A percentile compares a stretch with the other conserved stretches of the same genome.
Evolutionary conservation across 2,113 vertebrate species (phyloP).

Genomic region (Pangasianodon gigas): DNA sequence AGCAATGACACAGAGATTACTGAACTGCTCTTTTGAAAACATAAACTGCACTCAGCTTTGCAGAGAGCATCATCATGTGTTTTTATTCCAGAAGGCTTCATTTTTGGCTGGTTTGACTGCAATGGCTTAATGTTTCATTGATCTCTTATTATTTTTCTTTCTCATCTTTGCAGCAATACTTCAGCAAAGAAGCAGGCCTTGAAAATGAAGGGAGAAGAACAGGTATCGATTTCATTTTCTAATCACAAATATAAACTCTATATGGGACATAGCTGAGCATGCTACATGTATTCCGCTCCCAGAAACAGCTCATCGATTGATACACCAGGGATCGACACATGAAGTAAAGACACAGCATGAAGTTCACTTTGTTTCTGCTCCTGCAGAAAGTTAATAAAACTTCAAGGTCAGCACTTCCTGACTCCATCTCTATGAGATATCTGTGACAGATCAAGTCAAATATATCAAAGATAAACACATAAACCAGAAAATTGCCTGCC

Average conservation of each 20-base stretch:
- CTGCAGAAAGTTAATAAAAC: neutral
- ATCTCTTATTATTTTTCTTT: neutral
- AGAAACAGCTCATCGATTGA: neutral
- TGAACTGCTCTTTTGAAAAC: conserved; percentile 24
- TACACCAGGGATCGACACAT: neutral
- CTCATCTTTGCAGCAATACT: neutral
- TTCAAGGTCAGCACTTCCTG: neutral
- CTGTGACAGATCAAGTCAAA: neutral
- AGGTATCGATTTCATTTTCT: neutral
- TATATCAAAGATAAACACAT: neutral
- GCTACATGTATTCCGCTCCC: neutral
- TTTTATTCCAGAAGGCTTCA: neutral
- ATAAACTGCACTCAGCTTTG: neutral
- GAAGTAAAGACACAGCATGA: neutral
- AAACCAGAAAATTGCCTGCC: conserved; percentile 2
- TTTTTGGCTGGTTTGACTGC: neutral
- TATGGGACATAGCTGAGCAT: neutral
- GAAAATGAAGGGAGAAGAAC: neutral
- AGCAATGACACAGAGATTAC: conserved; percentile 10
- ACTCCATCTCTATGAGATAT: neutral
- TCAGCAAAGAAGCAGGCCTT: too few species aligned
- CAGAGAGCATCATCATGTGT: neutral
- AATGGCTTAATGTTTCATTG: neutral
- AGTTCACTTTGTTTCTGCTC: neutral
- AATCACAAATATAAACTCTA: neutral